Evolutionary conservation across 2,888 invertebrate species (phyloP), one percentile per base, ranked within the genome.

Genomic region (Bombylius major): DNA sequence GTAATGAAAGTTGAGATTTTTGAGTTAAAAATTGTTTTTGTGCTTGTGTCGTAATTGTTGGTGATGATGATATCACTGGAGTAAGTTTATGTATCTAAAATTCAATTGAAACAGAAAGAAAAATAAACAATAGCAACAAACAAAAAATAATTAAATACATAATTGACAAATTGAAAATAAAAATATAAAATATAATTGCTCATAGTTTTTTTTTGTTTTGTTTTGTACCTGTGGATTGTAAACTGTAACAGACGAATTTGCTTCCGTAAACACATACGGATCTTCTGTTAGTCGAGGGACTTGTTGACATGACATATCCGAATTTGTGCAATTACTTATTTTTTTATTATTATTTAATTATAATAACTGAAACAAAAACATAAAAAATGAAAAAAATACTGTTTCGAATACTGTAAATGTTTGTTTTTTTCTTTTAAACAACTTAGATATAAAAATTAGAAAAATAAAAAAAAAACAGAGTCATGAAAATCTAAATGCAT

Each of bases 241-340:
- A 66, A 71, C 63, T 66, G 71, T 70, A 62, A 72, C 70, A 61
- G 72, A 66, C 60, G 69, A 64, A 65, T 70, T 66, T 62, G 73
- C 69, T 65, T 75, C 75, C 69, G 73, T 72, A 66, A 75, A 74
- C 59, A 70, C 72, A 68, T 75, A 75, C 62, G 74, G 74, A 72
- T 75, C 74, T 67, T 73, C 74, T 63, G 69, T 51, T 55, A 62
- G 56, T 58, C 58, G 62, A 54, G 60, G 60, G 56, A 60, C 60
- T 49, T 60, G 51, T 50, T 56, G 56, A 55, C 55, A 55, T 55
- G 55, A 55, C 55, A 55, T 55, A 51, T 55, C 55, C 55, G n/a
- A 45, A 45, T 7, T 5, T 23, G 23, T 23, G 23, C 23, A 23
- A 23, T 2, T 23, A 23, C 23, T 23, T 23, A 23, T 23, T 23